Base-by-base conservation (phyloP, 2,888 invertebrate species). In the Plusia festucae region DNA sequence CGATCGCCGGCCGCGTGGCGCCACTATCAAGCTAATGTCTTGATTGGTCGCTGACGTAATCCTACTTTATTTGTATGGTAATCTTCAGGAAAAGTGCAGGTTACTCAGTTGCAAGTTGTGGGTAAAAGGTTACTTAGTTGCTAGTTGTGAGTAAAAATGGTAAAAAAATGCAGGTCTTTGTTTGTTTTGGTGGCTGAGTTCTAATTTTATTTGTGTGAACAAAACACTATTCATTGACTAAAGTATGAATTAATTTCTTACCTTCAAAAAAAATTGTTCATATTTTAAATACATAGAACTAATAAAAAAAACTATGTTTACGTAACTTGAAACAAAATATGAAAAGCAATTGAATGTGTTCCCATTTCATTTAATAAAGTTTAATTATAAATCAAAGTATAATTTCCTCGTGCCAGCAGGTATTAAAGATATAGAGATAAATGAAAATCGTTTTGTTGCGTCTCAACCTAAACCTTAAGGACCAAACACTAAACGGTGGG, bases 11-110 rank as follows among this genome's bases (percentile, higher is more conserved):
- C 67, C 20, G 57, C 18, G 66, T 68, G 68, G 68, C 68, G 52
- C 64, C 54, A 64, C 78, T 60, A 73, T 68, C 68, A 58, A 30
- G 49, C 49, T 70, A 73, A 81, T 73, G 78, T 67, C 79, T 76
- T 81, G 71, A 76, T 70, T 58, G 64, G 59, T 59, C 18, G 60
- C 27, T 51, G 44, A 46, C 46, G 20, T 71, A 52, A 60, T 60
- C 62, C 40, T 49, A 52, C 56, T 73, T 74, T 68, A 73, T 74
- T 76, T 73, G 74, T 65, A 74, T 77, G 73, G 44, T 55, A 66
- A 76, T 60, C 59, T 58, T 53, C 15, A 60, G 52, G 68, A 61
- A 73, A 61, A 27, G 9, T 24, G 60, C 32, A 4, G 20, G 54
- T 70, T 24, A 53, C 5, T 51, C 54, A 16, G 52, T 64, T 69